phyloP scores from a whole-genome alignment of 2,797 vertebrate genomes.

The Poecilia picta region DNA sequence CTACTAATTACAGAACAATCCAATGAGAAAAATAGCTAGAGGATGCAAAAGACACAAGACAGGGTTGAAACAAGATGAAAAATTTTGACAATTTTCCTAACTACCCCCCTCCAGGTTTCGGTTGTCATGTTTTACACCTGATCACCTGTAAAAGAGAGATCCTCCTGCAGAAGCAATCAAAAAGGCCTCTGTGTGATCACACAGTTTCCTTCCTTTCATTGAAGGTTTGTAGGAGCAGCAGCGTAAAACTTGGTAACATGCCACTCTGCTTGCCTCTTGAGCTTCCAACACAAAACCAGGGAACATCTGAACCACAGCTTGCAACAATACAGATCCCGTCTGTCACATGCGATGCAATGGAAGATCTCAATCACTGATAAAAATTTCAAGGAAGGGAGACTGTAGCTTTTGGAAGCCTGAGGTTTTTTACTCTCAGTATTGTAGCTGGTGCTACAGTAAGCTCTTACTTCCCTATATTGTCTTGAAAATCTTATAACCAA shows the following conservation, averaged over 20 bases:
- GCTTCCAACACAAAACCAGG: constrained; percentile 60
- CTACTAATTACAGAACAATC: not conserved
- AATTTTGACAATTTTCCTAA: not conserved
- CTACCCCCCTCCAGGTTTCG: not conserved
- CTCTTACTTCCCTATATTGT: constrained; percentile 67
- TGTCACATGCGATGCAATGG: constrained; percentile 25
- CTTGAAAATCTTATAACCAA: constrained; percentile 15
- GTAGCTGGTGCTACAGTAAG: constrained; percentile 30
- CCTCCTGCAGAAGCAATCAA: constrained; percentile 12
- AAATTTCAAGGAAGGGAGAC: constrained; percentile 26
- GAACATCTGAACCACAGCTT: constrained; percentile 17
- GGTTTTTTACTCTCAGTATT: constrained; percentile 45
- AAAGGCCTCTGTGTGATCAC: constrained; percentile 1
- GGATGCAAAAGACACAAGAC: not conserved
- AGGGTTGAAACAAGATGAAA: not conserved
- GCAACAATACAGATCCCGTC: constrained; percentile 27
- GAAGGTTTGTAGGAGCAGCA: constrained; percentile 32
- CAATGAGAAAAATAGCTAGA: not conserved
- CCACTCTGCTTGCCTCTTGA: constrained; percentile 38
- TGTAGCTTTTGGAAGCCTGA: constrained; percentile 28
- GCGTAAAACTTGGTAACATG: constrained; percentile 40
- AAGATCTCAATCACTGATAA: constrained; percentile 54
- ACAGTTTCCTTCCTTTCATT: constrained; percentile 67
- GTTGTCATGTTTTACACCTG: not conserved
- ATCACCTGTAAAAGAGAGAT: constrained; percentile 31